Evolutionary conservation across 2,113 vertebrate species (phyloP).

Genomic region (Zosterops japonicus): DNA sequence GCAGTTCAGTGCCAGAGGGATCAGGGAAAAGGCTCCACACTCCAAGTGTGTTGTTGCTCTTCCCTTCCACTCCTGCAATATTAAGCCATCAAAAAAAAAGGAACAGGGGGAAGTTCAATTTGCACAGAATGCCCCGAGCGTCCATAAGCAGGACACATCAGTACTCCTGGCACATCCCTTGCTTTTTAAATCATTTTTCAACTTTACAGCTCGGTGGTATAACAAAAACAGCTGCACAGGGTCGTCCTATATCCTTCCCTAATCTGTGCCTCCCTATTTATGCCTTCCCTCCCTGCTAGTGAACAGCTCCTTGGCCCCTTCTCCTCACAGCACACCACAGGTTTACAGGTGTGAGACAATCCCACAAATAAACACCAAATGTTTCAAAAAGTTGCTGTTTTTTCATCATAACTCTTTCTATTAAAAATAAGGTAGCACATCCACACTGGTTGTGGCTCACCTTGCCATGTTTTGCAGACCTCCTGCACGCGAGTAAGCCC

Average conservation of each 20-base stretch:
- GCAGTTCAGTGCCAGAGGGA: slow-evolving; percentile 39
- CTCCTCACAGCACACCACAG: fast-evolving
- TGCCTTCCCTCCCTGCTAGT: not conserved
- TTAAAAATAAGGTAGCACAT: fast-evolving
- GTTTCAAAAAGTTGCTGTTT: not conserved
- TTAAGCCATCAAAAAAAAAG: not conserved
- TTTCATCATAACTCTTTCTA: not conserved
- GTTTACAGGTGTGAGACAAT: not conserved
- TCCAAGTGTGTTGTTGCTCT: slow-evolving; percentile 41
- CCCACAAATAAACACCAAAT: not conserved
- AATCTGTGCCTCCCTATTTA: not conserved
- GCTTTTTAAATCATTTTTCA: slow-evolving; percentile 42
- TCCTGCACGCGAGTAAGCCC: fast-evolving
- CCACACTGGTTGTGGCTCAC: fast-evolving
- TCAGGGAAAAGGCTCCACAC: not conserved
- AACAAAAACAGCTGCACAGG: slow-evolving; percentile 55
- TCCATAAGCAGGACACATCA: not conserved
- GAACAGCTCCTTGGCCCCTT: not conserved
- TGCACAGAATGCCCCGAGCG: slow-evolving; percentile 36
- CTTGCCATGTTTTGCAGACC: not conserved
- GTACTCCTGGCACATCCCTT: not conserved
- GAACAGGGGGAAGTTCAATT: not conserved
- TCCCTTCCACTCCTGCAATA: slow-evolving; percentile 51
- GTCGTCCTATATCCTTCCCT: not conserved
- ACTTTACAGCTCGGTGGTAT: not conserved